Base-by-base conservation (phyloP, 2,797 vertebrate genomes). In the Helarctos malayanus region DNA sequence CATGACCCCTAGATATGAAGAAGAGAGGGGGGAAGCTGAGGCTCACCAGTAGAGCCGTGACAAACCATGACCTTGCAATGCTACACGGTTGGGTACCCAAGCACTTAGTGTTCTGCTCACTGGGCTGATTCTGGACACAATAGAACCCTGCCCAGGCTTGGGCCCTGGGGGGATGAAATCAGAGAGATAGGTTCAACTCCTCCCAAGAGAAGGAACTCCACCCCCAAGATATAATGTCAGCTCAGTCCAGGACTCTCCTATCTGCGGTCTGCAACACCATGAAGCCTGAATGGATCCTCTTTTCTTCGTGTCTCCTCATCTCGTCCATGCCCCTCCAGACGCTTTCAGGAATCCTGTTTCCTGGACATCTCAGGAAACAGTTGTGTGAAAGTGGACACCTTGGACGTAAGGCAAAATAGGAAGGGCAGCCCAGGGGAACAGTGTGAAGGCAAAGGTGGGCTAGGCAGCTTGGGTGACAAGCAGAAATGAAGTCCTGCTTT, bases 341-440 rank as follows among this genome's bases (percentile, higher is more conserved):
- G 10, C 16, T 56, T 61, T 78, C 91, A 3, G 7, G n/a, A 8
- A 0, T 8, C 0, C 0, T 96, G 0, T 3, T 94, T 35, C 0
- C 88, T 52, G 0, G 0, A 1, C 0, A 23, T 0, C 0, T 86
- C 68, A 91, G 0, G 38, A 3, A 2, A 49, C 0, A 38, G 2
- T 7, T 96, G 47, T 97, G 97, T 41, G 76, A 97, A 9, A 96
- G 78, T 10, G 95, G 96, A 84, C 21, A 95, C 49, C 96, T 97
- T 54, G 97, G 97, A 97, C 2, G 97, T 97, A 97, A 98, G 91
- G 56, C 87, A 82, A 92, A 32, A 41, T 11, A 45, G 19, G 52
- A 69, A 56, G 16, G 45, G 38, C 3, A 21, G 35, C 25, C n/a
- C 18, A 8, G 25, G 52, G 89, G 29, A 35, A 56, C 59, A 45